Conservation (phyloP, 2,797 vertebrate genomes). For the Pachyuromys duprasi region DNA sequence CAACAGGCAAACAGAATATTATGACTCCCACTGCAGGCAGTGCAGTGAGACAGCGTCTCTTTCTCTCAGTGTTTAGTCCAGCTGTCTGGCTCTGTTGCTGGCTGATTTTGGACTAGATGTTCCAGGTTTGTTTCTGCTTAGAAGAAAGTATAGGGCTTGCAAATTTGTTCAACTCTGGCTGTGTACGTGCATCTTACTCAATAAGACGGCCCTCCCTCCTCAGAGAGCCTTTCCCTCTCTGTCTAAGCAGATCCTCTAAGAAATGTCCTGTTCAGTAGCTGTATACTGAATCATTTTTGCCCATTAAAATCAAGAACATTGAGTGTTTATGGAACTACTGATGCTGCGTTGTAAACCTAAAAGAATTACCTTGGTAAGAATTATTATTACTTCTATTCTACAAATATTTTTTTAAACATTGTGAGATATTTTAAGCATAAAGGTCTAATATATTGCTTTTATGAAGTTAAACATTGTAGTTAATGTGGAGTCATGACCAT, state of each 20-base stretch:
- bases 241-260: slow-evolving; percentile 37
- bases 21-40: not conserved
- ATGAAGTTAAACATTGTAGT: slow-evolving; percentile 48
- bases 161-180: not conserved
- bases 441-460: slow-evolving; percentile 25
- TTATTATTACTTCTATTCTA: slow-evolving; percentile 62
- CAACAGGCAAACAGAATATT: not conserved
- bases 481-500: not conserved
- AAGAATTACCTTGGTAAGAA: slow-evolving; percentile 57
- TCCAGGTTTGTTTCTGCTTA: not conserved
- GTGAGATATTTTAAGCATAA: slow-evolving; percentile 53
- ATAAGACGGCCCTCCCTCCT: not conserved
- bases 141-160: not conserved
- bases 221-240: not conserved
- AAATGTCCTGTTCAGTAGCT: slow-evolving; percentile 38
- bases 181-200: not conserved
- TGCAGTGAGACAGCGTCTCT: not conserved
- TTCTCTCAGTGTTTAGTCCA: not conserved
- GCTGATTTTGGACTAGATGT: not conserved
- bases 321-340: slow-evolving; percentile 66
- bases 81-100: too few relatives aligned
- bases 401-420: slow-evolving; percentile 50
- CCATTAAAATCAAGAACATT: slow-evolving; percentile 55
- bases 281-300: slow-evolving; percentile 43
- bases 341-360: slow-evolving; percentile 70